A percentile compares a stretch with the other conserved stretches of the same genome.
phyloP scores from a whole-genome alignment of 2,888 invertebrate species.

The Phasia obesa region DNA sequence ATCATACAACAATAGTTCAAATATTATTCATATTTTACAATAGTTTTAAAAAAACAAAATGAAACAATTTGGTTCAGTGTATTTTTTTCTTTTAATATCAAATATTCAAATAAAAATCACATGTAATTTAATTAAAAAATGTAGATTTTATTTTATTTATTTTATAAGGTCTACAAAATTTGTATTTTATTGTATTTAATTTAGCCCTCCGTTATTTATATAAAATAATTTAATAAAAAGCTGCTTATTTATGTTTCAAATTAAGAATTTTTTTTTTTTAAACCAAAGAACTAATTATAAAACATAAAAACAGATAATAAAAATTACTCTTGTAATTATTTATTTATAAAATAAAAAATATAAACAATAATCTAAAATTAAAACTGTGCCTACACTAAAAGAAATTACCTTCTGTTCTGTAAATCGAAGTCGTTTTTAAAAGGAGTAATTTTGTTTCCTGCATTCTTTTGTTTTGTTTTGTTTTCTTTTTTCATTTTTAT shows the following conservation, averaged over 20 bases:
- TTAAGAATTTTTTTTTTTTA: constrained; percentile 49
- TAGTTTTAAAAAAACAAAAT: constrained; percentile 47
- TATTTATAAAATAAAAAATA: constrained; percentile 6
- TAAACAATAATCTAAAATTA: constrained; percentile 1
- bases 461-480: no score
- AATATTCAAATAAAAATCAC: constrained; percentile 16
- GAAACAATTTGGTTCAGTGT: constrained; percentile 64
- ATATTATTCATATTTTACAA: constrained; percentile 55
- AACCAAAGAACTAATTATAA: constrained; percentile 53
- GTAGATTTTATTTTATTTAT: no score
- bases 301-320: constrained; percentile 9
- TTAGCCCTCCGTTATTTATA: constrained; percentile 49
- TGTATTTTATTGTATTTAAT: constrained; percentile 16
- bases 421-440: no score
- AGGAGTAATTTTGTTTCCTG: no score
- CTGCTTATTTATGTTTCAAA: constrained; percentile 31
- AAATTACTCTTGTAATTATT: constrained; percentile 21
- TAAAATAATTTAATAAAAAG: constrained; percentile 22
- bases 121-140: not conserved
- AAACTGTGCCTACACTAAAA: constrained; percentile 50
- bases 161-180: constrained; percentile 8
- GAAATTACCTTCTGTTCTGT: not conserved
- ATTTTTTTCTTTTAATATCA: not conserved
- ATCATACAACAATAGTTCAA: constrained; percentile 61
- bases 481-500: no score